Percentiles rank a stretch among this genome's conserved stretches.
phyloP scores from a whole-genome alignment of 2,113 vertebrate species.

The Pogona vitticeps region DNA sequence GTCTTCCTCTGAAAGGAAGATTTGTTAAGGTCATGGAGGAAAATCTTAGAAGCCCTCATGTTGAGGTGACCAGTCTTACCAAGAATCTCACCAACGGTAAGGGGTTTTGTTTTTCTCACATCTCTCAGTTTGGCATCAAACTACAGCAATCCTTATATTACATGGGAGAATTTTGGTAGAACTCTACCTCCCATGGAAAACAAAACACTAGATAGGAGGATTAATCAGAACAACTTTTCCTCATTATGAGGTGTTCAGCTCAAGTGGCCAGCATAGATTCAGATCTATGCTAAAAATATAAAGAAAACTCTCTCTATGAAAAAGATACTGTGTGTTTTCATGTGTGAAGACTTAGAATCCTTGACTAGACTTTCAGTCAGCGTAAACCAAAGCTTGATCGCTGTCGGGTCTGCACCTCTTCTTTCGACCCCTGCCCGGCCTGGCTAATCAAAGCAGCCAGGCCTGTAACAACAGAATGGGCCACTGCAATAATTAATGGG shows the following conservation, averaged over 20 bases:
- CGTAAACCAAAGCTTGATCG: not conserved
- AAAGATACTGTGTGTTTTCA: not conserved
- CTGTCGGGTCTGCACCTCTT: no score
- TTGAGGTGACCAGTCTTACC: no score
- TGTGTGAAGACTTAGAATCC: not conserved
- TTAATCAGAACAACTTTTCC: not conserved
- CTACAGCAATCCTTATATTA: not conserved
- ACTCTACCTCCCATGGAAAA: not conserved
- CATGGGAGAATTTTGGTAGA: not conserved
- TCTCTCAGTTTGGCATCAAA: not conserved
- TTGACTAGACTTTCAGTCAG: no score
- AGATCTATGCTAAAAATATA: not conserved
- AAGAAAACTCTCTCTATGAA: not conserved
- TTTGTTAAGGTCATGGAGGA: no score
- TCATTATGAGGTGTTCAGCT: not conserved
- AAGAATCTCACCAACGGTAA: no score
- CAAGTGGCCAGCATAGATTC: not conserved
- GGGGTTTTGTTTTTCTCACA: no score
- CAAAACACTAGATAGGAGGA: not conserved
- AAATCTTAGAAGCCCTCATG: no score
- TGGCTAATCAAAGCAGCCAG: no score
- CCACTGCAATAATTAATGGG: no score
- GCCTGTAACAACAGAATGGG: no score
- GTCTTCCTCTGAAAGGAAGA: not conserved
- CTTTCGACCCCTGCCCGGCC: no score